Conservation (phyloP, 2,888 invertebrate species). For the Cyaniris semiargus region DNA sequence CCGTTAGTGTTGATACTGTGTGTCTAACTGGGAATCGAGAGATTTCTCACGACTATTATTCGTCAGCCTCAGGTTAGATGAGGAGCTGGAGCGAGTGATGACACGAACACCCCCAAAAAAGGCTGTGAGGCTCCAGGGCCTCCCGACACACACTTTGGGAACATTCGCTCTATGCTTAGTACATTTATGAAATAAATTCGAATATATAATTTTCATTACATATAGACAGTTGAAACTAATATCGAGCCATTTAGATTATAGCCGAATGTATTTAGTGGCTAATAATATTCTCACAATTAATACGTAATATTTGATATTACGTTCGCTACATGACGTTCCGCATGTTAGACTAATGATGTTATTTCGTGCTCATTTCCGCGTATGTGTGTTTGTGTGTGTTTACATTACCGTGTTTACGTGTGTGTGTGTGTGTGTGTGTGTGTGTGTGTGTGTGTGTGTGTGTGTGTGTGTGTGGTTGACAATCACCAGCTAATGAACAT, state of each 20-base stretch:
- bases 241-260: neutral
- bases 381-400: neutral
- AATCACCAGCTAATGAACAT: neutral
- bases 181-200: neutral
- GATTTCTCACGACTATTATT: neutral
- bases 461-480: neutral
- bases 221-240: neutral
- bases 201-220: neutral
- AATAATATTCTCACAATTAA: neutral
- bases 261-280: neutral
- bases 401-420: neutral
- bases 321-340: neutral
- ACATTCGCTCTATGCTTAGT: neutral
- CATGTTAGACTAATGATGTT: slow-evolving; percentile 12
- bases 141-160: too few relatives aligned
- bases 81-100: too few relatives aligned
- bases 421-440: neutral
- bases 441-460: neutral
- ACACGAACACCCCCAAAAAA: neutral
- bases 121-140: too few relatives aligned
- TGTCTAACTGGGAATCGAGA: neutral
- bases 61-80: too few relatives aligned
- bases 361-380: neutral
- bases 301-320: slow-evolving; percentile 2
- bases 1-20: neutral